Conservation (phyloP, 2,113 vertebrate genomes). For the Tympanuchus pallidicinctus region DNA sequence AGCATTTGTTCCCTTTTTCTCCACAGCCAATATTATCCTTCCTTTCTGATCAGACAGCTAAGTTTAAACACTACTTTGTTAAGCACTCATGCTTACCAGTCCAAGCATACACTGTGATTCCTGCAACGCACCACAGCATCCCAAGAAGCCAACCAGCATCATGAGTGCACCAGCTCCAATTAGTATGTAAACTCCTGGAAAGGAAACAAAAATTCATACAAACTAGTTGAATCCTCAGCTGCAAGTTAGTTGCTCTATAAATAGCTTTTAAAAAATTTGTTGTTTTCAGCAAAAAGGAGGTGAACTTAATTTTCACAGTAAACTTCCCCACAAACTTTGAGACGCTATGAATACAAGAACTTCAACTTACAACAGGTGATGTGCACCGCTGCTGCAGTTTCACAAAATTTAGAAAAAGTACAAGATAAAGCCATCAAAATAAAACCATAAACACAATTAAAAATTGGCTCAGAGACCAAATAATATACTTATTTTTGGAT, state of each 20-base stretch:
- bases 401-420: neutral
- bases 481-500: neutral
- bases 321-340: neutral
- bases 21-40: neutral
- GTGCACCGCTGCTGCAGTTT: neutral
- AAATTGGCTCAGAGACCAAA: neutral
- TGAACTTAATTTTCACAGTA: neutral
- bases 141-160: slow-evolving; percentile 97
- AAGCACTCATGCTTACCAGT: slow-evolving; percentile 81
- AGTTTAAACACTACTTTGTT: neutral
- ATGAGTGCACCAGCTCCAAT: slow-evolving; percentile 94
- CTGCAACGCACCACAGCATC: slow-evolving; percentile 94
- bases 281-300: accelerated
- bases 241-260: neutral
- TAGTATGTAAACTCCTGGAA: slow-evolving; percentile 91
- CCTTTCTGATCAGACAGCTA: neutral
- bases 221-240: neutral
- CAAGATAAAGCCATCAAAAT: neutral
- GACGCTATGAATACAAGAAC: neutral
- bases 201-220: neutral
- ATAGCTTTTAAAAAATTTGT: neutral
- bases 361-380: neutral
- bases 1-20: neutral
- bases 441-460: neutral
- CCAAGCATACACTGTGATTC: slow-evolving; percentile 98